Evolutionary conservation across 1,140 invertebrate genomes (phyloP).

Genomic region (Drosophila malerkotliana): DNA sequence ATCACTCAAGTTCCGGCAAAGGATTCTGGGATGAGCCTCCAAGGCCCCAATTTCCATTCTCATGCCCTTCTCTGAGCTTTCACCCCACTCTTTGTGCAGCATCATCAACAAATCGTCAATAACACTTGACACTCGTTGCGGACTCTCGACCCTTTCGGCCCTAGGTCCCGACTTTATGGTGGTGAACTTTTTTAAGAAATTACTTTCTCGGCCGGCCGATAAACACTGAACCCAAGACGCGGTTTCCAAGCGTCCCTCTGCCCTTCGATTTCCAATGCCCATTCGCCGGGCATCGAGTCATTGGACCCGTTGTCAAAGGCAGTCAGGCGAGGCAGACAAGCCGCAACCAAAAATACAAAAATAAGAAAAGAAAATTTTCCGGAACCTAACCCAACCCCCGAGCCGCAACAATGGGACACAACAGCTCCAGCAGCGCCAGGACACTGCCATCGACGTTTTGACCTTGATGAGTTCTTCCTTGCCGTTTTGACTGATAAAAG

Average conservation of each 20-base stretch:
- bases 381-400: conserved; percentile 54
- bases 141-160: conserved; percentile 47
- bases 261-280: conserved; percentile 8
- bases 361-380: conserved; percentile 29
- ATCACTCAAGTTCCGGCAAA: conserved; percentile 49
- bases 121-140: conserved; percentile 74
- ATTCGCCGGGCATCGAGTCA: conserved; percentile 34
- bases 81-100: conserved; percentile 56
- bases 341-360: conserved; percentile 11
- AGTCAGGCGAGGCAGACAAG: conserved; percentile 41
- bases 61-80: conserved; percentile 7
- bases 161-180: conserved; percentile 7
- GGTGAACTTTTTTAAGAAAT: conserved; percentile 72
- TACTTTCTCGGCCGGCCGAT: conserved; percentile 61
- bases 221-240: conserved; percentile 49
- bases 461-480: conserved; percentile 61
- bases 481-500: conserved; percentile 48
- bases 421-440: conserved; percentile 8
- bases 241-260: conserved; percentile 1
- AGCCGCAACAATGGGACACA: conserved; percentile 16
- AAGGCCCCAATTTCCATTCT: conserved; percentile 41
- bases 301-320: conserved; percentile 57
- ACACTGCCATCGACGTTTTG: conserved; percentile 61
- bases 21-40: conserved; percentile 18
- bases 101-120: conserved; percentile 82